Evolutionary conservation across 2,888 invertebrate species (phyloP).

Genomic region (Ophioninae sp.): DNA sequence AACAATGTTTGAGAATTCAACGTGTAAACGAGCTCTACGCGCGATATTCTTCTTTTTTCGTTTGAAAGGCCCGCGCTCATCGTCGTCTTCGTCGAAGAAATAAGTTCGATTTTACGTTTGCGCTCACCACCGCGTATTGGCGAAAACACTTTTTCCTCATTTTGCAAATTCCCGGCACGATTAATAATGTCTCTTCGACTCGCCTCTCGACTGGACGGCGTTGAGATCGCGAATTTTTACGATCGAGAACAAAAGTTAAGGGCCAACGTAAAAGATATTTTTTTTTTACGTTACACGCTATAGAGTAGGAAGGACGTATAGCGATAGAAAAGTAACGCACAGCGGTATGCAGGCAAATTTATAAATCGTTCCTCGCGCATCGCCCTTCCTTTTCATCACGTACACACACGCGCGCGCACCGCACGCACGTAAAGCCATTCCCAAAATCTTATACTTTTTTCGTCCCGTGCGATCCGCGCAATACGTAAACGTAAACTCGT

Average conservation of each 20-base stretch:
- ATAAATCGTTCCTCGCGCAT: slow-evolving; percentile 67
- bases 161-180: slow-evolving; percentile 2
- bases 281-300: neutral
- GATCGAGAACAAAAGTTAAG: neutral
- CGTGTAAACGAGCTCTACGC: neutral
- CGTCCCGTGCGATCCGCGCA: neutral
- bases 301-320: neutral
- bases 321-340: neutral
- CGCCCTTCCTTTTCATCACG: slow-evolving; percentile 61
- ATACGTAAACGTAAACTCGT: slow-evolving; percentile 1
- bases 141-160: neutral
- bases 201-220: neutral
- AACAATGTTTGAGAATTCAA: neutral
- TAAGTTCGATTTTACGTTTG: slow-evolving; percentile 47
- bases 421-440: slow-evolving; percentile 10
- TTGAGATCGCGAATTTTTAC: neutral
- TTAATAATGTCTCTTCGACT: neutral
- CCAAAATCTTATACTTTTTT: slow-evolving; percentile 22
- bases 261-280: neutral
- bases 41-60: slow-evolving; percentile 38
- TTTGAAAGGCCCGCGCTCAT: slow-evolving; percentile 68
- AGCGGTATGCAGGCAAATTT: slow-evolving; percentile 55
- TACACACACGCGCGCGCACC: slow-evolving; percentile 57
- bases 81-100: slow-evolving; percentile 33
- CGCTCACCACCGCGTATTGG: neutral